These are phyloP conservation scores for Drosophila mojavensis DNA, from an alignment of 1,140 invertebrate genomes.

Conservation along the genomic window DNA sequence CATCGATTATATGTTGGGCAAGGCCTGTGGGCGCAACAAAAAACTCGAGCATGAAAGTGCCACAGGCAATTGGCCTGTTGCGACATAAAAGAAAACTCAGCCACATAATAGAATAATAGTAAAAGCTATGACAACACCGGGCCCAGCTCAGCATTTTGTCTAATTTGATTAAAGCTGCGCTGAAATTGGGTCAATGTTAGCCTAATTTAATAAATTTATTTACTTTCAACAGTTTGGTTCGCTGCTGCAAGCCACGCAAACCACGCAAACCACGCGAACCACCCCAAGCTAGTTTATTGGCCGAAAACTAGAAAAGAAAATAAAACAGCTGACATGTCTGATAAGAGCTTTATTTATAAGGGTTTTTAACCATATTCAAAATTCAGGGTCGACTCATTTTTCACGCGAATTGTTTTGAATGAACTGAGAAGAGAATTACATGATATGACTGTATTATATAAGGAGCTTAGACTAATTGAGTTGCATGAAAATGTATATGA, in stretches of 20 bases:
- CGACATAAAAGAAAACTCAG: constrained; percentile 29
- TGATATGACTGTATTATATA: too few relatives aligned
- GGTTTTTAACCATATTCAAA: too few relatives aligned
- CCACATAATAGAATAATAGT: constrained; percentile 33
- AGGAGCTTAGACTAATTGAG: too few relatives aligned
- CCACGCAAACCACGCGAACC: too few relatives aligned
- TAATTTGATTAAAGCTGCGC: constrained; percentile 63
- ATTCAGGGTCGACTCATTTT: too few relatives aligned
- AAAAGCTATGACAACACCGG: constrained; percentile 40
- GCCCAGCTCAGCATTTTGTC: constrained; percentile 19
- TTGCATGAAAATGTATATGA: too few relatives aligned
- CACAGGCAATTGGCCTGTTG: constrained; percentile 38
- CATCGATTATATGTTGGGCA: constrained; percentile 71
- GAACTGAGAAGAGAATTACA: too few relatives aligned
- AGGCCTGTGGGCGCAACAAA: constrained; percentile 32
- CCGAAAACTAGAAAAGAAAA: too few relatives aligned
- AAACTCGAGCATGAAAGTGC: constrained; percentile 68
- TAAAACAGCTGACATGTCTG: too few relatives aligned
- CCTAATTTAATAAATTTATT: constrained; percentile 55
- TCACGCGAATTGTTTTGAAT: too few relatives aligned
- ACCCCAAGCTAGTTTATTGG: background rate
- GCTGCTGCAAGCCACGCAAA: background rate
- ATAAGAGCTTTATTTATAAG: too few relatives aligned
- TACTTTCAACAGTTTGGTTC: background rate
- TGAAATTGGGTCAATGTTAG: constrained; percentile 72